A percentile compares a stretch with the other conserved stretches of the same genome.
phyloP scores from a whole-genome alignment of 1,140 invertebrate species.

The Drosophila orosa region DNA sequence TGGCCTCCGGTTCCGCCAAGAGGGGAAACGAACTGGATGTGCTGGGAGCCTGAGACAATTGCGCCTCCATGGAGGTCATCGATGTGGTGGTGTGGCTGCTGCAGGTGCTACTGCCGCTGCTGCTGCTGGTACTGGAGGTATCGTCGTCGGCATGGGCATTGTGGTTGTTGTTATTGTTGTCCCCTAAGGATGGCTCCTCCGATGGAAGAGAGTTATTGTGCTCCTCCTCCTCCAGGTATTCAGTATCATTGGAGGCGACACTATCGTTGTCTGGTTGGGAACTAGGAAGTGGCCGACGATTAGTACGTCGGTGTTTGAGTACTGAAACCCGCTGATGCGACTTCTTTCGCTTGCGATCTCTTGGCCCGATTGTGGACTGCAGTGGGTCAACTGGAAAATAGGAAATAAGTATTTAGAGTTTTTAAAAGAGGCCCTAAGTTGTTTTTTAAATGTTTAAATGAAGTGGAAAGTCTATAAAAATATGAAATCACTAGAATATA shows the following conservation, averaged over 20 bases:
- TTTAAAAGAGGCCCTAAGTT: too few species aligned
- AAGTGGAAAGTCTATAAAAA: too few species aligned
- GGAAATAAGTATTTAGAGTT: not conserved
- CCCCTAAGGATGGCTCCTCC: not conserved
- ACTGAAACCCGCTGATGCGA: slow-evolving; percentile 24
- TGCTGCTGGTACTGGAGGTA: slow-evolving; percentile 12
- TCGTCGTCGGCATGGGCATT: slow-evolving; percentile 15
- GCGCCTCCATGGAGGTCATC: slow-evolving; percentile 70
- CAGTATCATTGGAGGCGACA: slow-evolving; percentile 27
- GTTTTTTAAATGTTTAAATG: too few species aligned
- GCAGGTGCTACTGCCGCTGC: not conserved
- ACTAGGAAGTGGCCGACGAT: slow-evolving; percentile 1
- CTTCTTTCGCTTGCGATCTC: slow-evolving; percentile 54
- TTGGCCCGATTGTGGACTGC: slow-evolving; percentile 34
- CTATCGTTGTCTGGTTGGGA: slow-evolving; percentile 35
- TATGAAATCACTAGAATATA: too few species aligned
- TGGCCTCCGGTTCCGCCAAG: slow-evolving; percentile 37
- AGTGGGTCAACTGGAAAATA: slow-evolving; percentile 39
- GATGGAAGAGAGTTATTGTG: slow-evolving; percentile 1
- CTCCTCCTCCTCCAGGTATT: slow-evolving; percentile 25
- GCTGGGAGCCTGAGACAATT: slow-evolving; percentile 65
- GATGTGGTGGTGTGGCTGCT: slow-evolving; percentile 26
- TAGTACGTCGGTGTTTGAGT: slow-evolving; percentile 39
- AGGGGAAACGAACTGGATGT: slow-evolving; percentile 53
- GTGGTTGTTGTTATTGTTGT: slow-evolving; percentile 14